Evolutionary conservation across 2,797 vertebrate genomes (phyloP).

Genomic region (Sebastes taczanowskii): DNA sequence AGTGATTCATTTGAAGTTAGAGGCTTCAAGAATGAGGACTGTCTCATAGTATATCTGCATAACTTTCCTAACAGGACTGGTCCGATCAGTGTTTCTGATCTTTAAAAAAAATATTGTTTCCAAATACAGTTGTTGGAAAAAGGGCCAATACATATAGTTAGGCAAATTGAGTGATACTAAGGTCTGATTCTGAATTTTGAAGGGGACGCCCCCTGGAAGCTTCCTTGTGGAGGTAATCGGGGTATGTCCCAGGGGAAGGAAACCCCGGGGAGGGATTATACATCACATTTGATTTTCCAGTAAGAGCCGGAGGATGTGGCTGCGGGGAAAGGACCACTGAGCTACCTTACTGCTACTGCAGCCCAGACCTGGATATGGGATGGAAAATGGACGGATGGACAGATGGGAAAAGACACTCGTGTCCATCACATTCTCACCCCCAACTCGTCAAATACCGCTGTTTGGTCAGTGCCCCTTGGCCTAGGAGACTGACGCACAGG

Average conservation of each 20-base stretch:
- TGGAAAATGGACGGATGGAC: not conserved
- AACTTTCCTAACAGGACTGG: not conserved
- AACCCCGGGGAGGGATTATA: not conserved
- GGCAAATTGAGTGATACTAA: not conserved
- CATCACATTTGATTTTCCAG: not conserved
- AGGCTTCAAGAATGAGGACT: not conserved
- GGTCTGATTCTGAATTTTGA: not conserved
- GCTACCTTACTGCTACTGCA: not conserved
- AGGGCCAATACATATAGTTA: not conserved
- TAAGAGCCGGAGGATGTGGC: not conserved
- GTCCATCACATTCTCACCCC: too few relatives aligned
- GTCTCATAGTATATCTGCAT: not conserved
- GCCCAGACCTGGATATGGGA: slow-evolving; percentile 9
- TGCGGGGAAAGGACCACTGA: not conserved
- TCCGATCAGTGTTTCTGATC: not conserved
- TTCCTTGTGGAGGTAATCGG: not conserved
- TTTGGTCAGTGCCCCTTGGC: too few relatives aligned
- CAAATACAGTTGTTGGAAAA: not conserved
- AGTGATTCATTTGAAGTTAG: not conserved
- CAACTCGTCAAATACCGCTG: too few relatives aligned
- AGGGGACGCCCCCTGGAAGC: not conserved
- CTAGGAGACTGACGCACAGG: too few relatives aligned
- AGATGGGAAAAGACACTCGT: not conserved
- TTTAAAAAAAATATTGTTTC: not conserved
- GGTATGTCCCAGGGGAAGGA: not conserved